Evolutionary conservation across 2,113 vertebrate species (phyloP).

Genomic region (Corydoras sp.): DNA sequence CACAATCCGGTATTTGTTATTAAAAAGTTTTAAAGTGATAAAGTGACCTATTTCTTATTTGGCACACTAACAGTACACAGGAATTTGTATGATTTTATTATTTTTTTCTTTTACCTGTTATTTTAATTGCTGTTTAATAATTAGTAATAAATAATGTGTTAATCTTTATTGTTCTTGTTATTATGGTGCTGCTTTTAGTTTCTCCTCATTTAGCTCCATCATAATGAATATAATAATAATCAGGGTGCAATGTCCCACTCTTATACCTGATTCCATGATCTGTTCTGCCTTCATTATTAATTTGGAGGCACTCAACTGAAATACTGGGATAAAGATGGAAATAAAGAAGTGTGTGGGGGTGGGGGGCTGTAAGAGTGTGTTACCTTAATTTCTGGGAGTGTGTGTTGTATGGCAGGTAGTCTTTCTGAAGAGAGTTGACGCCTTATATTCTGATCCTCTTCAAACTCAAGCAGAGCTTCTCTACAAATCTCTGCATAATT

Average conservation of each 20-base stretch:
- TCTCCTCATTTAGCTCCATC: no score
- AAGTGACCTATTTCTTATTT: no score
- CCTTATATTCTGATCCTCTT: constrained; percentile 41
- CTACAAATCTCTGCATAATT: constrained; percentile 58
- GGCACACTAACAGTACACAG: no score
- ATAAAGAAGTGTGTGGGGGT: constrained; percentile 4
- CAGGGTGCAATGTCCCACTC: constrained; percentile 19
- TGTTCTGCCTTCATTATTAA: constrained; percentile 53
- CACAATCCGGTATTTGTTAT: no score
- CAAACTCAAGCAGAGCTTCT: constrained; percentile 55
- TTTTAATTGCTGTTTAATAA: no score
- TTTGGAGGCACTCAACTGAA: constrained; percentile 18
- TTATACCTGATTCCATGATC: constrained; percentile 37
- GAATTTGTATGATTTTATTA: no score
- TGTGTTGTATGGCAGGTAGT: constrained; percentile 25
- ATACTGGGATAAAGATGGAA: constrained; percentile 15
- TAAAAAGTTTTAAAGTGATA: no score
- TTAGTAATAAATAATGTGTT: no score
- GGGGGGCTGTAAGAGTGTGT: constrained; percentile 9
- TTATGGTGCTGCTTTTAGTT: no score
- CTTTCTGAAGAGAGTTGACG: constrained; percentile 17
- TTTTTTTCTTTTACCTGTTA: no score
- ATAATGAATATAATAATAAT: no score
- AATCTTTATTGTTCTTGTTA: no score
- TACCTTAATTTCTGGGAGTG: constrained; percentile 41